Conservation (phyloP, 2,888 invertebrate species). For the Polyommatus icarus region DNA sequence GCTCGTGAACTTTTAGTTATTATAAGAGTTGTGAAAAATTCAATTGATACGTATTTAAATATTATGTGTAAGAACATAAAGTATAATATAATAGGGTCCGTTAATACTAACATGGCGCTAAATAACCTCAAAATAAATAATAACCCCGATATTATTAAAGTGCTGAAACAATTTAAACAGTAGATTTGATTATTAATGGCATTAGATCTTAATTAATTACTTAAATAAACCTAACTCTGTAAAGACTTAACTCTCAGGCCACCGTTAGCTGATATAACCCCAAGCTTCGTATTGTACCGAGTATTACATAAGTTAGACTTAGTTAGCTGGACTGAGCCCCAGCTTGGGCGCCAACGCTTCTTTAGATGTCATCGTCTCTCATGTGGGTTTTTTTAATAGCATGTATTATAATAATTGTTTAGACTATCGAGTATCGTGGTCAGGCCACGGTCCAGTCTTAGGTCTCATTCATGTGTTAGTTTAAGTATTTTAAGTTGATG, state of each 20-base stretch:
- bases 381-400: slow-evolving; percentile 81
- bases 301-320: slow-evolving; percentile 10
- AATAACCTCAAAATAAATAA: slow-evolving; percentile 11
- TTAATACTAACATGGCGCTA: not conserved
- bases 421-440: slow-evolving; percentile 37
- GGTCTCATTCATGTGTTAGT: slow-evolving; percentile 41
- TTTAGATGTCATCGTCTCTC: slow-evolving; percentile 64
- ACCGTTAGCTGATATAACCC: slow-evolving; percentile 29
- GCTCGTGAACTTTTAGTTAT: not conserved
- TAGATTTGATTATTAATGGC: not conserved
- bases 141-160: not conserved
- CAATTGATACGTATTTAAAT: not conserved
- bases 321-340: not conserved
- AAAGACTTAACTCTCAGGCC: slow-evolving; percentile 30
- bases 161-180: slow-evolving; percentile 20
- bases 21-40: not conserved
- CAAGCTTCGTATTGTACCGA: slow-evolving; percentile 25
- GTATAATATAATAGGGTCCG: not conserved
- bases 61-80: not conserved
- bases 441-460: slow-evolving; percentile 54
- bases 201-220: not conserved
- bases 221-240: not conserved
- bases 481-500: slow-evolving; percentile 44
- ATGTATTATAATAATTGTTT: slow-evolving; percentile 45
- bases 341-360: slow-evolving; percentile 40